phyloP scores from a whole-genome alignment of 2,113 vertebrate genomes.

The Epinephelus lanceolatus region DNA sequence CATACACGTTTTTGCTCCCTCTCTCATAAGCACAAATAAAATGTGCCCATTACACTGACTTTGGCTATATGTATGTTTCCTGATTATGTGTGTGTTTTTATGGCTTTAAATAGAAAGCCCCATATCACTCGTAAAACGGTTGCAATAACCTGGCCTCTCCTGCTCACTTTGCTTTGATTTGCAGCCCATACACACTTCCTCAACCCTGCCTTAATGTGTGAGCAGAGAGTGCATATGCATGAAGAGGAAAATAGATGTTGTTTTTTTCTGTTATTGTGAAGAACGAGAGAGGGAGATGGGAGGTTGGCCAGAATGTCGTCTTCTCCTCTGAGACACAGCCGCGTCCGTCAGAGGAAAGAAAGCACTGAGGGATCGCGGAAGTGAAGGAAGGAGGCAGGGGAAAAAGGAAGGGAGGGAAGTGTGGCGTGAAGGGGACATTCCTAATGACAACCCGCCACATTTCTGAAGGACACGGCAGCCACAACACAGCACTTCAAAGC shows the following conservation, averaged over 20 bases:
- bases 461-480: conserved; percentile 88
- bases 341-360: conserved; percentile 56
- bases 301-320: conserved; percentile 27
- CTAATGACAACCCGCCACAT: conserved; percentile 76
- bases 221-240: conserved; percentile 45
- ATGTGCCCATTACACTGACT: conserved; percentile 73
- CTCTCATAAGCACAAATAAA: conserved; percentile 77
- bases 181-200: conserved; percentile 49
- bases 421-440: conserved; percentile 77
- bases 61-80: conserved; percentile 60
- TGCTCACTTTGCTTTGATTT: conserved; percentile 71
- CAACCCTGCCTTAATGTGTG: conserved; percentile 34
- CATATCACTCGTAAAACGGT: conserved; percentile 64
- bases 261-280: conserved; percentile 63
- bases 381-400: conserved; percentile 42
- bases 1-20: conserved; percentile 69
- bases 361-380: conserved; percentile 55
- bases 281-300: conserved; percentile 44
- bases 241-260: conserved; percentile 46
- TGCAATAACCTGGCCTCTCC: conserved; percentile 71
- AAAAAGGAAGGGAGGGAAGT: conserved; percentile 54
- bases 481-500: conserved; percentile 85
- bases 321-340: conserved; percentile 47
- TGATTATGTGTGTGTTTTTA: conserved; percentile 73
- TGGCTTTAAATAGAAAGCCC: conserved; percentile 67